Base-by-base conservation (phyloP, 2,797 vertebrate species). In the Sebastes iracundus region DNA sequence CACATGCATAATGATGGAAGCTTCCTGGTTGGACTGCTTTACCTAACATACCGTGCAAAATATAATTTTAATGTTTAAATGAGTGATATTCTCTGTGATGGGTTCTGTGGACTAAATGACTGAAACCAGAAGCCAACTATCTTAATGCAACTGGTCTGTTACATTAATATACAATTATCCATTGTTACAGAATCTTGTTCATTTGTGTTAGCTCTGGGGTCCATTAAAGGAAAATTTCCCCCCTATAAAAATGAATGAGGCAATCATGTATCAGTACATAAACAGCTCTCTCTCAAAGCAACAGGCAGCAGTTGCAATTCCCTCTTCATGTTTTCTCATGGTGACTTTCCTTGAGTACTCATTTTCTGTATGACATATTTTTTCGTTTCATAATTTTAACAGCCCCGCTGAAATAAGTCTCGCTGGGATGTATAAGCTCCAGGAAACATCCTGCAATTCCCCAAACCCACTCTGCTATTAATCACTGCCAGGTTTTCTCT, bases 191-290 rank as follows among this genome's bases (percentile, higher is more conserved):
- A 76, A 42, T 58, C 52, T 18, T 74, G 16, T 72, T 77, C 52
- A 80, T 79, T 69, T 71, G 28, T 67, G 73, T 88, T 79, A 86
- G 80, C 67, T 64, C 63, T 80, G 81, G 81, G 79, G 42, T 86
- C 62, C 28, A 33, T 76, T 38, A 56, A 69, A 80, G 42, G 61
- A 7, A 68, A 75, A 81, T 30, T 58, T 4, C 56, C 55, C 55
- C 42, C 55, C 56, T 59, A 35, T 72, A 65, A 79, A 79, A 61
- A n/a, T 2, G 20, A 71, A 35, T 38, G 59, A 74, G n/a, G 52
- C 46, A 23, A 62, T 46, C 62, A 5, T 58, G 49, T 14, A 49
- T 66, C 10, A 68, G 38, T 60, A 32, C n/a, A 56, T 55, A 53
- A 61, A 77, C 52, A 71, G 61, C 38, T 25, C 13, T 66, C 69